Base-by-base conservation (phyloP, 2,888 invertebrate genomes). In the Cartodere bifasciata region DNA sequence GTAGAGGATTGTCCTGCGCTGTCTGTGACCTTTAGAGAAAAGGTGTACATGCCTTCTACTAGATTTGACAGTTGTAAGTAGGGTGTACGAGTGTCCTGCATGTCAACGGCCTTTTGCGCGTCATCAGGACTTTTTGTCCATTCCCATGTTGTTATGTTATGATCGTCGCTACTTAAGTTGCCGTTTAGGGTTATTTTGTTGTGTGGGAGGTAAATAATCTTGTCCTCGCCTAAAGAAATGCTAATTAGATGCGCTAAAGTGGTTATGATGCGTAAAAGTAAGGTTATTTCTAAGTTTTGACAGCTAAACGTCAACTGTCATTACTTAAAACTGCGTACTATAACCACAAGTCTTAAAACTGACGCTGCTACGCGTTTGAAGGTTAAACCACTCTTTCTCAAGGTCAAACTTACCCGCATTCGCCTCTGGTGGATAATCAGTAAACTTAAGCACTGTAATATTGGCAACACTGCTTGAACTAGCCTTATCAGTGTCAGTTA, bases 401-500 rank as follows among this genome's bases (percentile, higher is more conserved):
- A 20, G 11, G 27, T 29, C 21, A 13, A 29, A 30, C 32, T 31
- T 52, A 70, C 74, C 81, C 26, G 92, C 92, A 66, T 91, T 91
- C 0, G 92, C 92, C 55, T 86, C 87, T 1, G 94, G 94, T 0
- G 91, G 91, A 62, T 94, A 94, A 56, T 95, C 94, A 0, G 77
- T 86, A 44, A 84, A 83, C 64, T 90, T 87, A 11, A 90, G 62
- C 9, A 92, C 90, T 3, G 83, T 86, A 30, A 94, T 81, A 54
- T 84, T 87, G 4, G 92, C 91, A 4, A 75, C 76, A 0, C 87
- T 83, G 0, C 76, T 84, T 55, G 87, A 90, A 33, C 76, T 81
- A 0, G 76, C 80, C 45, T 86, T 84, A 55, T 92, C 86, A 0
- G 86, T 82, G 55, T 94, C 94, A 38, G 85, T 87, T 0, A 94